Evolutionary conservation across 1,140 invertebrate genomes (phyloP), one percentile per base, ranked within the genome.

Genomic region (Drosophila mauritiana): DNA sequence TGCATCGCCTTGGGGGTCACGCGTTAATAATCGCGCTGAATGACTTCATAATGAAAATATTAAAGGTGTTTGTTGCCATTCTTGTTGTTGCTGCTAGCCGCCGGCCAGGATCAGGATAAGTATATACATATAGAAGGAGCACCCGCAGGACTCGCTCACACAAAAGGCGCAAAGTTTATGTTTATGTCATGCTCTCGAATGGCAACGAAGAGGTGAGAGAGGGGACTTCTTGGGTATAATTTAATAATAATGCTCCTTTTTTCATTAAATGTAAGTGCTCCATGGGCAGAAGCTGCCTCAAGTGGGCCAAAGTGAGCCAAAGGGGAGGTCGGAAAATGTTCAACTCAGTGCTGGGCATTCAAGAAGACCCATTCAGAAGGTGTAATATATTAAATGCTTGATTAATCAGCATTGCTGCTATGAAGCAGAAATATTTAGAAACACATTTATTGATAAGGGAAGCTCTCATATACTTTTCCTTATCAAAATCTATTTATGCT

Each of bases 1-100:
- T 78, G 75, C 57, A 65, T 52, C 83, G 84, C 84, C 83, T 88
- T 58, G 83, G 83, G 83, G 83, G 83, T 88, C 83, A 88, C 84
- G 84, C 84, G 77, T 80, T 89, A 84, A 89, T 90, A 89, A 89
- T 90, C 80, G 84, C 84, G 78, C 78, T 68, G 72, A 90, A 90
- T 90, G 85, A 90, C 85, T 90, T 86, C 86, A 85, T 90, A 90
- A 90, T 90, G 86, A 90, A 90, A 90, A 90, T 90, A 90, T 90
- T 89, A 90, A 90, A 90, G 86, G 85, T 88, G 84, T 83, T 88
- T 88, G 80, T 77, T 88, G 84, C 64, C 75, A 42, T 45, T 43
- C 20, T 31, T 83, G 64, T 68, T 74, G 61, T 22, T 67, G 63
- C 37, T 73, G 72, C 42, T 78, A 78, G 74, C 74, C 74, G 69